Conservation (phyloP, 2,888 invertebrate genomes). For the Napeogenes inachia region DNA sequence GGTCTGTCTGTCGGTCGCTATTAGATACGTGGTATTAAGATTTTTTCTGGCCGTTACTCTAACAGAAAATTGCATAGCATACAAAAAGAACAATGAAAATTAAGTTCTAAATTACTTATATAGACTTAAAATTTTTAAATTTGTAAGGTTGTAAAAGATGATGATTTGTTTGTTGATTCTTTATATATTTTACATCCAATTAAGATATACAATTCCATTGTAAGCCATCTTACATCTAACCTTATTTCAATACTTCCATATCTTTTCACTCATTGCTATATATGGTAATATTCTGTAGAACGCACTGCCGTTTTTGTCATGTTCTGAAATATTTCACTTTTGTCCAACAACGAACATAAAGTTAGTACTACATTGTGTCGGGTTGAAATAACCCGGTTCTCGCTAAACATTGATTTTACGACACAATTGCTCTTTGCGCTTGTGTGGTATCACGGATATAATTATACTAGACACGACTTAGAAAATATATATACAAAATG, state of each 20-base stretch:
- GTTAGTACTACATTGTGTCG: conserved; percentile 32
- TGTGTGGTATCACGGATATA: conserved; percentile 44
- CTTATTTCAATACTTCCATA: not conserved
- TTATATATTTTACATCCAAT: not conserved
- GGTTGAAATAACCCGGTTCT: conserved; percentile 35
- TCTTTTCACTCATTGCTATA: not conserved
- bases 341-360: conserved; percentile 26
- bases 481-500: not conserved
- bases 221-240: not conserved
- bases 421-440: conserved; percentile 46
- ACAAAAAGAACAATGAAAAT: not conserved
- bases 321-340: conserved; percentile 22
- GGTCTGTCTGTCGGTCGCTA: not conserved
- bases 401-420: conserved; percentile 62
- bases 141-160: too few species aligned
- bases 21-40: conserved; percentile 2
- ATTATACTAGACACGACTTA: conserved; percentile 34
- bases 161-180: too few species aligned
- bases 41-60: conserved; percentile 2
- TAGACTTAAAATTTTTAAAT: not conserved
- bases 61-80: not conserved
- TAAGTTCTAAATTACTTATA: not conserved
- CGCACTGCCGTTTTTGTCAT: conserved; percentile 4
- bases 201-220: conserved; percentile 4
- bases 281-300: conserved; percentile 3